Conservation (phyloP, 2,888 invertebrate species). For the Bombylius major region DNA sequence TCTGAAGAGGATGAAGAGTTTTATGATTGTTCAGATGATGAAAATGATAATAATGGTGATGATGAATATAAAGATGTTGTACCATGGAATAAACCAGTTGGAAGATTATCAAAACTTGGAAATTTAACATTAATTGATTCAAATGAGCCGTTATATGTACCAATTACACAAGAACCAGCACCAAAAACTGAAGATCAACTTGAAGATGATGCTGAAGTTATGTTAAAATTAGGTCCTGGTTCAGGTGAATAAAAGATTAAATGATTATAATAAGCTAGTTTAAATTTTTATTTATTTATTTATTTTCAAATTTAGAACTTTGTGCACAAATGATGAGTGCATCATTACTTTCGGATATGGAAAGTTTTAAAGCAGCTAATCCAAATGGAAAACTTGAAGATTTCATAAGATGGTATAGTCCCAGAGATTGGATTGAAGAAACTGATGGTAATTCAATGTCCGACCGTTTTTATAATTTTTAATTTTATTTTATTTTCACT, state of each 20-base stretch:
- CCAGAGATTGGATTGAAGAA: slow-evolving; percentile 79
- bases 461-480: not conserved
- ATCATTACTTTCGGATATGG: slow-evolving; percentile 91
- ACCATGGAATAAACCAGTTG: slow-evolving; percentile 45
- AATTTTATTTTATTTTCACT: not conserved
- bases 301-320: slow-evolving; percentile 46
- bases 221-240: slow-evolving; percentile 77
- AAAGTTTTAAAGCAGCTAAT: slow-evolving; percentile 97
- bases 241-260: slow-evolving; percentile 34
- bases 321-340: slow-evolving; percentile 92
- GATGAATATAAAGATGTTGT: slow-evolving; percentile 18
- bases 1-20: slow-evolving; percentile 50
- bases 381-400: slow-evolving; percentile 83
- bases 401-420: slow-evolving; percentile 97
- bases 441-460: slow-evolving; percentile 21
- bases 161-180: slow-evolving; percentile 80
- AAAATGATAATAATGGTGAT: slow-evolving; percentile 34
- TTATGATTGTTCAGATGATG: slow-evolving; percentile 60
- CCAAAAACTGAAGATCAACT: slow-evolving; percentile 96
- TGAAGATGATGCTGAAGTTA: slow-evolving; percentile 82
- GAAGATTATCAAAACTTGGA: slow-evolving; percentile 55
- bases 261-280: not conserved
- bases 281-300: not conserved
- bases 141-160: slow-evolving; percentile 63
- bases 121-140: slow-evolving; percentile 53